Evolutionary conservation across 2,797 vertebrate species (phyloP), one percentile per base, ranked within the genome.

Genomic region (Decapterus maruadsi): DNA sequence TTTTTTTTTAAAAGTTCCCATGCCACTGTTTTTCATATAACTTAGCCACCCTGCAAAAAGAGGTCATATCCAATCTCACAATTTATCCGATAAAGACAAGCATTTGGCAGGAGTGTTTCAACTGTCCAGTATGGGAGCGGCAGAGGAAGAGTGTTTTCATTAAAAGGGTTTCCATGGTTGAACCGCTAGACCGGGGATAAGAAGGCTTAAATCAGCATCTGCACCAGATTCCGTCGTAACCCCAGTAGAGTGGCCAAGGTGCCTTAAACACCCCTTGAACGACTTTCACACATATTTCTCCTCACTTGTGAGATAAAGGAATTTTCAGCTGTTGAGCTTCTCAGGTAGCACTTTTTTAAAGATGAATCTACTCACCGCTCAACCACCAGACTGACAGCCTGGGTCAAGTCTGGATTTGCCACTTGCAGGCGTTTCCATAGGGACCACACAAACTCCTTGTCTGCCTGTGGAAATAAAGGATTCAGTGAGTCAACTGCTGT

Each of bases 371-470:
- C 96, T 97, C 89, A 99, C 97, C 97, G 96, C 91, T 98, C 96
- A 51, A 98, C 95, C 86, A 97, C 93, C 86, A 98, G 91, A 86
- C 96, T 96, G 88, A 99, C 86, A 70, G 95, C 96, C 85, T 98
- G 95, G 68, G 96, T 96, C 91, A 98, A 82, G 93, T 98, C 96
- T 75, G 97, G 97, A 91, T 95, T 97, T 89, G 95, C 95, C 73
- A 96, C 93, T 89, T 97, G 97, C 36, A 98, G 95, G 46, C 91
- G 92, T 92, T 98, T 99, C 97, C 97, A 99, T 82, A 99, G 95
- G 77, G 96, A 98, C 96, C 97, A 98, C 79, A 98, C 96, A 95
- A 99, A 99, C 91, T 99, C 97, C 95, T 99, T 99, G 93, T 98
- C 96, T 83, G 96, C 96, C 97, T 99, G 90, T 74, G 77, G 78